phyloP scores from a whole-genome alignment of 2,888 invertebrate genomes.

The Microctonus aethiopoides region DNA sequence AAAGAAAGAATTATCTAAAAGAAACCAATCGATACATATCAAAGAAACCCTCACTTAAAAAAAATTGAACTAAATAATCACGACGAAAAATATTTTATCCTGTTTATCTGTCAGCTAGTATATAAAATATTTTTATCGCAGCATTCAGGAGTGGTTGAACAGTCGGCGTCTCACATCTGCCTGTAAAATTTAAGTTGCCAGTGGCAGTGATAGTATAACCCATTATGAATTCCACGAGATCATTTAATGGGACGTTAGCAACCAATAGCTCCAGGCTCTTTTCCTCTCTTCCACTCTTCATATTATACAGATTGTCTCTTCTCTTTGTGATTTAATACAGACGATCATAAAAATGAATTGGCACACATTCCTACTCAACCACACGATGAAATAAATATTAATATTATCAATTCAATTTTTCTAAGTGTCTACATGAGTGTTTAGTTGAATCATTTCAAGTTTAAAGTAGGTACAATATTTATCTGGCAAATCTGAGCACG shows the following conservation, averaged over 20 bases:
- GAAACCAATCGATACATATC: too few relatives aligned
- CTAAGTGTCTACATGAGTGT: background rate
- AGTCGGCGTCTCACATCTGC: background rate
- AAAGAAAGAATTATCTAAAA: too few relatives aligned
- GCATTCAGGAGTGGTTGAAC: background rate
- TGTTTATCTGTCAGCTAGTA: background rate
- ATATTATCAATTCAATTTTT: conserved; percentile 18
- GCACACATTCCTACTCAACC: conserved; percentile 28
- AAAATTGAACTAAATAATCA: background rate
- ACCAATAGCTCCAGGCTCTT: conserved; percentile 12
- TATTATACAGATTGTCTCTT: background rate
- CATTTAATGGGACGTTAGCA: conserved; percentile 19
- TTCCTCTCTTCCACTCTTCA: background rate
- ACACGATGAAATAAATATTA: conserved; percentile 24
- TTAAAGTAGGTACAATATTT: background rate
- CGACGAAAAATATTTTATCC: background rate
- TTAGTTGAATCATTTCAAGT: conserved; percentile 14
- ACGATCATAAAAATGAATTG: conserved; percentile 30
- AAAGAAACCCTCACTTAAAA: background rate
- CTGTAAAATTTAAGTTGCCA: background rate
- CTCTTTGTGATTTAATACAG: conserved; percentile 25
- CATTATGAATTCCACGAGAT: conserved; percentile 22
- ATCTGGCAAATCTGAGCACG: background rate
- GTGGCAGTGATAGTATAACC: conserved; percentile 20
- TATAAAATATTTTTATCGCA: background rate